Evolutionary conservation across 2,113 vertebrate genomes (phyloP).

Genomic region (Pollachius pollachius): DNA sequence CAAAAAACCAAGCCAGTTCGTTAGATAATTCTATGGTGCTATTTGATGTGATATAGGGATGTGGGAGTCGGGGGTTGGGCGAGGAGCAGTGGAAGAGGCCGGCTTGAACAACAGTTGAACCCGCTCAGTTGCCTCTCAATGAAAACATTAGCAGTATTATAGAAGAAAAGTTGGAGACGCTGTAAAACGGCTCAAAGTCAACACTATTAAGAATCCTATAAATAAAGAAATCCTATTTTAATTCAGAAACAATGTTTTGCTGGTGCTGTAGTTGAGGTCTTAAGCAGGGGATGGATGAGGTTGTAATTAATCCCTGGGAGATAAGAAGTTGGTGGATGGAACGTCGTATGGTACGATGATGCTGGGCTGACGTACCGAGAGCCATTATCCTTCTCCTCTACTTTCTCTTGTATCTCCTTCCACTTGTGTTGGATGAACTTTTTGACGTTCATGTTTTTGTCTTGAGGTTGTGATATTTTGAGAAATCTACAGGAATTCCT

Average conservation of each 20-base stretch:
- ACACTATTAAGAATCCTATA: slow-evolving; percentile 22
- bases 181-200: slow-evolving; percentile 24
- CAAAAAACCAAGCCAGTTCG: slow-evolving; percentile 35
- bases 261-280: slow-evolving; percentile 29
- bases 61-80: not conserved
- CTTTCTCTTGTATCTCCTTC: slow-evolving; percentile 6
- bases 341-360: not conserved
- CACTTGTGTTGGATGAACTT: not conserved
- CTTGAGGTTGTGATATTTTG: slow-evolving; percentile 17
- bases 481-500: not conserved
- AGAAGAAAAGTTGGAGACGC: slow-evolving; percentile 11
- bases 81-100: not conserved
- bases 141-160: slow-evolving; percentile 31
- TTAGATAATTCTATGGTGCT: slow-evolving; percentile 49
- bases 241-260: slow-evolving; percentile 17
- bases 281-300: slow-evolving; percentile 16
- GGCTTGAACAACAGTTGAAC: slow-evolving; percentile 11
- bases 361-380: not conserved
- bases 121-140: slow-evolving; percentile 8
- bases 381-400: slow-evolving; percentile 7
- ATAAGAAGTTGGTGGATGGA: slow-evolving; percentile 53
- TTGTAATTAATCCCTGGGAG: slow-evolving; percentile 57
- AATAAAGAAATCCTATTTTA: slow-evolving; percentile 18
- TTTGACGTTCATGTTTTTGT: slow-evolving; percentile 30
- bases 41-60: slow-evolving; percentile 13